Evolutionary conservation across 2,797 vertebrate species (phyloP), one percentile per base, ranked within the genome.

Genomic region (Sus cebifrons): DNA sequence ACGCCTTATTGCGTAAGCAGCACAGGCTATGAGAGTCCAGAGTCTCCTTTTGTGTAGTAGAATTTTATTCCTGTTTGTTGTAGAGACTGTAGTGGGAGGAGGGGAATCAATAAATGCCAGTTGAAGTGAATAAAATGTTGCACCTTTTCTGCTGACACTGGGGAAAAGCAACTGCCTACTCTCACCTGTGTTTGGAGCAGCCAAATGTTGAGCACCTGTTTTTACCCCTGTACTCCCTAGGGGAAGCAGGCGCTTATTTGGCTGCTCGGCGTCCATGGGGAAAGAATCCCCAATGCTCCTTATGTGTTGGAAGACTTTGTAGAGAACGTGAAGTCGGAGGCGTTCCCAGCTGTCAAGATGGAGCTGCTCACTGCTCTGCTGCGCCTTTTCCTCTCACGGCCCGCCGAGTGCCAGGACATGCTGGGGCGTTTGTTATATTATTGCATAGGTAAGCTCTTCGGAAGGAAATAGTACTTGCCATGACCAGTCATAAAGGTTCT

Each of bases 341-440:
- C 98, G 0, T 99, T 98, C 60, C 97, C 99, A 1, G 98, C 98
- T 1, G 99, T 99, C 78, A 99, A 99, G 98, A 98, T 99, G 99
- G 99, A 99, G 98, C 98, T 99, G 6, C 99, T 99, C 95, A 99
- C 99, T 0, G 99, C 99, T 0, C 77, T 99, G 68, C 75, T 99
- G 97, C 99, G 99, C 13, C 98, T 99, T 21, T 99, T 99, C 98
- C 97, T 99, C 90, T 98, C 98, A 1, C 99, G 99, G 0, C 99
- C 99, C 0, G 99, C 99, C 0, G 99, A 99, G 98, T 99, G 99
- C 7, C 99, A 99, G 97, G 99, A 99, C 98, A 99, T 98, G 98
- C 98, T 99, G 25, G 99, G 99, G 20, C 99, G 99, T 10, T 98
- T 99, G 95, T 98, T 99, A 68, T 97, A 99, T 96, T 99, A 99